A percentile compares a stretch with the other conserved stretches of the same genome.
Conservation (phyloP, 2,113 vertebrate species). For the Dipodomys spectabilis region DNA sequence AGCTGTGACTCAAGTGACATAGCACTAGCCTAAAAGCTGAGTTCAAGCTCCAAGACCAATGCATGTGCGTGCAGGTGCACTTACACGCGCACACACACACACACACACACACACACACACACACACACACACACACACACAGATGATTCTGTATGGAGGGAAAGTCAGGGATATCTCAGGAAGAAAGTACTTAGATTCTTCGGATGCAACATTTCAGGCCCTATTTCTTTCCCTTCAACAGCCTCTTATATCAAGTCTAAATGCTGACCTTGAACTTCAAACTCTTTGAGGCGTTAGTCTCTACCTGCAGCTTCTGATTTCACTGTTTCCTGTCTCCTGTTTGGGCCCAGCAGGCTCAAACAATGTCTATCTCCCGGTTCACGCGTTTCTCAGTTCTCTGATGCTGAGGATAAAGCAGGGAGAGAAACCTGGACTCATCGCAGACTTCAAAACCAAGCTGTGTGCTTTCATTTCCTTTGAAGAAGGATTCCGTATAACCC, state of each 20-base stretch:
- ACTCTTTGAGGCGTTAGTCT: not conserved
- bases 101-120: no score
- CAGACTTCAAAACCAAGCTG: no score
- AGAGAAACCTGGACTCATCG: rapidly evolving
- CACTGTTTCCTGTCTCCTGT: not conserved
- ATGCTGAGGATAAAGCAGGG: not conserved
- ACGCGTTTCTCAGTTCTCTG: not conserved
- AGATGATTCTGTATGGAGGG: not conserved
- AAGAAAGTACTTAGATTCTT: not conserved
- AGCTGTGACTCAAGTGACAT: no score
- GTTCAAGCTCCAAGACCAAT: no score
- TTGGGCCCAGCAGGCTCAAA: not conserved
- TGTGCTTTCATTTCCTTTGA: not conserved
- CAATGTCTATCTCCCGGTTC: not conserved
- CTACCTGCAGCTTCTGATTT: not conserved
- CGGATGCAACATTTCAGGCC: not conserved
- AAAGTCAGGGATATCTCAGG: not conserved
- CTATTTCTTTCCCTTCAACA: not conserved
- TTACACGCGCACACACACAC: no score
- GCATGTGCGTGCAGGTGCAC: no score
- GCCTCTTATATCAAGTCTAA: not conserved
- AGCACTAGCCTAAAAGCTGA: no score
- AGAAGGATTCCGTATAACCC: not conserved
- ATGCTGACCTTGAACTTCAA: not conserved
- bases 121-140: not conserved